Evolutionary conservation across 2,888 invertebrate species (phyloP).

Genomic region (Stegana nigrithorax): DNA sequence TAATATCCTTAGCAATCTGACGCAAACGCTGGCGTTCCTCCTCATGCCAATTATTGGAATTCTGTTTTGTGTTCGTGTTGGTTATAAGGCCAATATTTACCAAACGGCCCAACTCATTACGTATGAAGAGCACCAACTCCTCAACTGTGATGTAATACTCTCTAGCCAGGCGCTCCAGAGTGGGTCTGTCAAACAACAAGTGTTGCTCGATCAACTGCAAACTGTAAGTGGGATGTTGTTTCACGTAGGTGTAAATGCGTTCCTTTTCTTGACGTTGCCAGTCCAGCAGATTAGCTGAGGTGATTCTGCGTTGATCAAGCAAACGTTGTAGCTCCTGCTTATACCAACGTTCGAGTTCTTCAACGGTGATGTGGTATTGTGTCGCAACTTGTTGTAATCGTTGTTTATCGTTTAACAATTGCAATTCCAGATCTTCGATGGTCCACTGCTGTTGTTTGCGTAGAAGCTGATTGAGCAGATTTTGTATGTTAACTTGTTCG

Average conservation of each 20-base stretch:
- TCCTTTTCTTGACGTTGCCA: conserved; percentile 61
- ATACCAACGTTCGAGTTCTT: conserved; percentile 59
- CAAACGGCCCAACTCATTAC: conserved; percentile 54
- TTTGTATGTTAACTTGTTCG: conserved; percentile 54
- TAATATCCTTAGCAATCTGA: conserved; percentile 52
- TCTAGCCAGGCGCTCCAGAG: conserved; percentile 42
- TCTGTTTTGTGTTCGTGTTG: conserved; percentile 14
- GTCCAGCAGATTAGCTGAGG: conserved; percentile 42
- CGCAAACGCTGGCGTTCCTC: conserved; percentile 57
- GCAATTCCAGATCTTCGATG: conserved; percentile 59
- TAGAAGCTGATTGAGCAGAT: conserved; percentile 50
- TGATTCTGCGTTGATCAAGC: conserved; percentile 46
- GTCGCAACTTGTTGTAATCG: conserved; percentile 47
- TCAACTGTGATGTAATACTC: conserved; percentile 54
- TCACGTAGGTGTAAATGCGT: conserved; percentile 49
- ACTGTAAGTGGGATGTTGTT: conserved; percentile 46
- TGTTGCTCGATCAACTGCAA: conserved; percentile 47
- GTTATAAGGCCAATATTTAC: conserved; percentile 49
- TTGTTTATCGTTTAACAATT: conserved; percentile 48
- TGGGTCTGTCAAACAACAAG: conserved; percentile 40
- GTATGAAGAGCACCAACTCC: conserved; percentile 55
- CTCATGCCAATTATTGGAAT: conserved; percentile 48
- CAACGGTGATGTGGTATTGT: conserved; percentile 53
- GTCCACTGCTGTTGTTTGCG: conserved; percentile 57
- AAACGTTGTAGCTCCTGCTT: conserved; percentile 52